A percentile compares a stretch with the other conserved stretches of the same genome.
These are phyloP conservation scores for Cerastis leucographa DNA, from an alignment of 2,888 invertebrate genomes.

Conservation along the genomic window DNA sequence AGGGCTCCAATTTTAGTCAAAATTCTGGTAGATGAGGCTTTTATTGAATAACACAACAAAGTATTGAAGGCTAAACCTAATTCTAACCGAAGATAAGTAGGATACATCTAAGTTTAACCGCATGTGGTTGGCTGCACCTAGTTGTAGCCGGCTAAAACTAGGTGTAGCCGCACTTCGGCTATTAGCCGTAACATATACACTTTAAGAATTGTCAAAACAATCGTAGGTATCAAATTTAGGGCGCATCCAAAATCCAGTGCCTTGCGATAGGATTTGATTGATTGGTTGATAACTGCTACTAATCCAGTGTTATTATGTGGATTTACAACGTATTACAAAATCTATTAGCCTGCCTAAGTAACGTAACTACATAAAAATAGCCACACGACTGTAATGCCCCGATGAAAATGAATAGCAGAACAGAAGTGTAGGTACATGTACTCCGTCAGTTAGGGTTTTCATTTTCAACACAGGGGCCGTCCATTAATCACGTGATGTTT, in stretches of 20 bases:
- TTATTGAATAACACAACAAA: neutral
- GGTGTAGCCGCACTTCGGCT: too few species aligned
- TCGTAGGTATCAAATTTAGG: neutral
- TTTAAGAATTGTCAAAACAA: neutral
- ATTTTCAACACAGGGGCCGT: neutral
- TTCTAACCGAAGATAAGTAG: too few species aligned
- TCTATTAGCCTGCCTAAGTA: neutral
- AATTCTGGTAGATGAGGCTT: neutral
- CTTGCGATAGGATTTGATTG: conserved; percentile 25
- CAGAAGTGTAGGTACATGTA: neutral
- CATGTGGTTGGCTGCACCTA: too few species aligned
- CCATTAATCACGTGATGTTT: too few species aligned
- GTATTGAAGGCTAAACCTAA: too few species aligned
- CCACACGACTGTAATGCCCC: neutral
- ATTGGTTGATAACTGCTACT: conserved; percentile 32
- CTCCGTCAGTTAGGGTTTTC: neutral
- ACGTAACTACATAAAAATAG: neutral
- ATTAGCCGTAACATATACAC: too few species aligned
- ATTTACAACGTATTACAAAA: conserved; percentile 9
- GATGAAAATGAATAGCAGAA: neutral
- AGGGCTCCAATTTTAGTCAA: neutral
- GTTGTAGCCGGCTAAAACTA: too few species aligned
- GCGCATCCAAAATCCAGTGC: conserved; percentile 2
- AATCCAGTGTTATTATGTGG: conserved; percentile 18
- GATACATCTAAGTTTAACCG: too few species aligned